These are phyloP conservation scores for Micromys minutus DNA, from an alignment of 2,113 vertebrate species.

Conservation along the genomic window DNA sequence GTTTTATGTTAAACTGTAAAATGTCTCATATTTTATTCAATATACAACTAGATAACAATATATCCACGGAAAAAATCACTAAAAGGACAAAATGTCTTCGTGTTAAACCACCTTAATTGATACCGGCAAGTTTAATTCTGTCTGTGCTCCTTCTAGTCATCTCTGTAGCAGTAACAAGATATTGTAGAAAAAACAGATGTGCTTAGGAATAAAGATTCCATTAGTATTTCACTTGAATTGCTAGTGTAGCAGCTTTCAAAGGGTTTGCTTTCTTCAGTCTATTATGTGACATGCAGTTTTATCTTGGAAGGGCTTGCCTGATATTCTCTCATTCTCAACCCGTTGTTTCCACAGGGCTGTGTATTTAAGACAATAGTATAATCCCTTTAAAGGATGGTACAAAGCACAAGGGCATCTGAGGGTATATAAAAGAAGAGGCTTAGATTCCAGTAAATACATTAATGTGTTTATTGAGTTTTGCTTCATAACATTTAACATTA, in stretches of 20 bases:
- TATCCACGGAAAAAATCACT: background rate
- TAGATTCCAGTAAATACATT: constrained; percentile 1
- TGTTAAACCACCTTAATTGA: background rate
- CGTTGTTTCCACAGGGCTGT: background rate
- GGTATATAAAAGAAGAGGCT: background rate
- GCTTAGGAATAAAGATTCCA: background rate
- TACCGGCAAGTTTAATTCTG: background rate
- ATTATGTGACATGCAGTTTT: background rate
- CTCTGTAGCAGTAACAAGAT: background rate
- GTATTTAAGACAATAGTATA: background rate
- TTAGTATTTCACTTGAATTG: background rate
- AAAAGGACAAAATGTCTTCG: background rate
- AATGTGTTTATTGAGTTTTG: background rate
- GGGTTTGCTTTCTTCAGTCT: background rate
- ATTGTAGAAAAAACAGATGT: background rate
- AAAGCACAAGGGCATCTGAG: background rate
- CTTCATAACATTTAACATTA: background rate
- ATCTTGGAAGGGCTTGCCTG: background rate
- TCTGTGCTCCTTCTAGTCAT: background rate
- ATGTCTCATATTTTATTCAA: background rate
- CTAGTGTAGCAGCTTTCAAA: background rate
- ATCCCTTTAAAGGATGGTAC: background rate
- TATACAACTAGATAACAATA: background rate
- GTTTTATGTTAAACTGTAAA: background rate
- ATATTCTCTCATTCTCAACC: background rate